Evolutionary conservation across 2,797 vertebrate genomes (phyloP).

Genomic region (Lagorchestes hirsutus): DNA sequence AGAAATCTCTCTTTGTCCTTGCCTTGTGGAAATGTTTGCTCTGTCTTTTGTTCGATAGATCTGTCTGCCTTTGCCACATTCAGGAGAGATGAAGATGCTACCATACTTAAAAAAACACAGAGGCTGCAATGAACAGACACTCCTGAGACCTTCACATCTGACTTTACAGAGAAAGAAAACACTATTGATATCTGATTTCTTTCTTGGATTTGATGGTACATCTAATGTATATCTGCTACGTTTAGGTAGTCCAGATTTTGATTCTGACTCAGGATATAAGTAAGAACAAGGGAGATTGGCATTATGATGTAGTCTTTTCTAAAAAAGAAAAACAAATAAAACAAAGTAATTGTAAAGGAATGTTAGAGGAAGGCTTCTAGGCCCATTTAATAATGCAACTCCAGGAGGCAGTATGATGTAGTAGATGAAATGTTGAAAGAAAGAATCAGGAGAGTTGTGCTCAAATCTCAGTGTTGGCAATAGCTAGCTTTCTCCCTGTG

Average conservation of each 20-base stretch:
- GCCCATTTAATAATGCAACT: neutral
- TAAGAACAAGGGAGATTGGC: neutral
- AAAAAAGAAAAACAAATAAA: neutral
- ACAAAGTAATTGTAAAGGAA: neutral
- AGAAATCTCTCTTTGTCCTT: neutral
- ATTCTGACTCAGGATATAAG: neutral
- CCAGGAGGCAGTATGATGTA: neutral
- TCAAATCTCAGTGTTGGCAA: no score
- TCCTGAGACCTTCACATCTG: neutral
- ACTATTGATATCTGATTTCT: neutral
- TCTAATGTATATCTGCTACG: neutral
- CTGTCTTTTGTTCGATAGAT: neutral
- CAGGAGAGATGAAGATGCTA: neutral
- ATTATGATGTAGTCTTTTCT: neutral
- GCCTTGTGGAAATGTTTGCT: neutral
- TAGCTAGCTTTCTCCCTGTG: no score
- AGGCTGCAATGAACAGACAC: neutral
- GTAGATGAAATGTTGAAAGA: no score
- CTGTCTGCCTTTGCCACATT: neutral
- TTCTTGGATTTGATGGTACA: neutral
- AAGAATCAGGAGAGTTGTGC: no score
- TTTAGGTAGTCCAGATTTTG: neutral
- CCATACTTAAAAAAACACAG: neutral
- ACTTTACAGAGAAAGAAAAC: neutral
- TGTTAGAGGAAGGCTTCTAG: neutral